Evolutionary conservation across 2,888 invertebrate species (phyloP).

Genomic region (Nymphalis polychloros): DNA sequence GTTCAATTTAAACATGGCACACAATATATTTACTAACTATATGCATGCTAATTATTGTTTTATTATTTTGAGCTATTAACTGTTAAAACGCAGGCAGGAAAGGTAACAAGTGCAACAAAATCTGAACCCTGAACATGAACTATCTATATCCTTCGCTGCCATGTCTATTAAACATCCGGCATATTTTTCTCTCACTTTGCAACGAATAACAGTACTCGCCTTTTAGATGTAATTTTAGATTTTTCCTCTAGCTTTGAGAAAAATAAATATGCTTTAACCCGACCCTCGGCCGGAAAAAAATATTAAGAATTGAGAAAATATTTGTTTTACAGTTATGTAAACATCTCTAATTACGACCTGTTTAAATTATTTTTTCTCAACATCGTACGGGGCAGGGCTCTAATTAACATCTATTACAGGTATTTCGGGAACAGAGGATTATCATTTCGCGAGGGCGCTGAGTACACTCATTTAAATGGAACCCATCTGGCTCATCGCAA

Average conservation of each 20-base stretch:
- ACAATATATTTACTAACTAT: conserved; percentile 35
- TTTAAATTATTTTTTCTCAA: conserved; percentile 78
- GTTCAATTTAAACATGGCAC: conserved; percentile 53
- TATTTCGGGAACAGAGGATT: conserved; percentile 77
- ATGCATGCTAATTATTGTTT: conserved; percentile 38
- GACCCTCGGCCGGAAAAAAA: conserved; percentile 73
- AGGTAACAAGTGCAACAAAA: no score
- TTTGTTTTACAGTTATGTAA: conserved; percentile 80
- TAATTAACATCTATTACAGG: conserved; percentile 81
- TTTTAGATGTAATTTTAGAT: conserved; percentile 74
- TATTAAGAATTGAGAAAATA: conserved; percentile 78
- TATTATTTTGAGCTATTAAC: background rate
- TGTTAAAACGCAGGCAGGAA: background rate
- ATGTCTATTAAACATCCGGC: background rate
- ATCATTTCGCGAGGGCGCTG: conserved; percentile 77
- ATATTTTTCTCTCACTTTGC: background rate
- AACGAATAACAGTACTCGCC: conserved; percentile 40
- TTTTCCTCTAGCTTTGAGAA: conserved; percentile 64
- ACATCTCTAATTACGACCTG: conserved; percentile 81
- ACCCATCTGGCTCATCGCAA: conserved; percentile 38
- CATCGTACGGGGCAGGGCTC: conserved; percentile 66
- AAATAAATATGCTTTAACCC: conserved; percentile 81
- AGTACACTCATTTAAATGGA: conserved; percentile 80
- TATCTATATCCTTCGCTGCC: background rate
- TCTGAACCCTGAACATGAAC: no score